phyloP scores from a whole-genome alignment of 2,888 invertebrate genomes.

The Spodoptera exigua region DNA sequence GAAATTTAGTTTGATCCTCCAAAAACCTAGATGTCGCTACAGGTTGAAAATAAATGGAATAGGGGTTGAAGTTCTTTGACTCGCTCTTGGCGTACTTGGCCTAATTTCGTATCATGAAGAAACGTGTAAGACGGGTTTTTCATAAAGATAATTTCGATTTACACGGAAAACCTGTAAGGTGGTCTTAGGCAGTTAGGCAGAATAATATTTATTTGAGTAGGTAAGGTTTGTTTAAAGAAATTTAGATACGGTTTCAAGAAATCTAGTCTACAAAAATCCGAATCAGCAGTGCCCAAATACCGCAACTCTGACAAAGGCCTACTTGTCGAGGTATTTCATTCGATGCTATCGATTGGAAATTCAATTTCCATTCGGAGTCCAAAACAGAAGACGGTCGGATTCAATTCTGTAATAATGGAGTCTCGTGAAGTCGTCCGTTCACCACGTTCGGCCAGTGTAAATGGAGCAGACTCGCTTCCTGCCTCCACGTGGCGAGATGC shows the following conservation, averaged over 20 bases:
- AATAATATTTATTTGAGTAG: no score
- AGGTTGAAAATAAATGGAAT: conserved; percentile 13
- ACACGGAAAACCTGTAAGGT: no score
- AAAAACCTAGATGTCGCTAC: conserved; percentile 46
- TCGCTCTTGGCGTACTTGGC: conserved; percentile 31
- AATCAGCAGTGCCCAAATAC: conserved; percentile 38
- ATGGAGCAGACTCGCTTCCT: conserved; percentile 82
- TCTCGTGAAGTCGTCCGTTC: conserved; percentile 68
- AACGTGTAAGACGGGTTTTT: conserved; percentile 17
- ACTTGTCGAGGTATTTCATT: conserved; percentile 54
- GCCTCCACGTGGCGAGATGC: conserved; percentile 87
- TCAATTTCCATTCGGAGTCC: conserved; percentile 61
- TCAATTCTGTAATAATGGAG: conserved; percentile 71
- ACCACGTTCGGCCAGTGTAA: conserved; percentile 78
- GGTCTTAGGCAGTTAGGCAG: no score
- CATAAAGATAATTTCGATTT: conserved; percentile 4
- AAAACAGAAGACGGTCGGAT: conserved; percentile 66
- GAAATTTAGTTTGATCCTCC: neutral
- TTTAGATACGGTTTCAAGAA: neutral
- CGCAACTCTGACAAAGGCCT: conserved; percentile 40
- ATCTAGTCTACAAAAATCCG: conserved; percentile 6
- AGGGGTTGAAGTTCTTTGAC: conserved; percentile 7
- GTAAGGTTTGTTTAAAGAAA: neutral
- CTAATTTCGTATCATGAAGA: conserved; percentile 39
- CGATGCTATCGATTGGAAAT: conserved; percentile 58